Conservation (phyloP, 30 jellyfish, hydroid and myxozoan species). For the Chironex yamaguchii region DNA sequence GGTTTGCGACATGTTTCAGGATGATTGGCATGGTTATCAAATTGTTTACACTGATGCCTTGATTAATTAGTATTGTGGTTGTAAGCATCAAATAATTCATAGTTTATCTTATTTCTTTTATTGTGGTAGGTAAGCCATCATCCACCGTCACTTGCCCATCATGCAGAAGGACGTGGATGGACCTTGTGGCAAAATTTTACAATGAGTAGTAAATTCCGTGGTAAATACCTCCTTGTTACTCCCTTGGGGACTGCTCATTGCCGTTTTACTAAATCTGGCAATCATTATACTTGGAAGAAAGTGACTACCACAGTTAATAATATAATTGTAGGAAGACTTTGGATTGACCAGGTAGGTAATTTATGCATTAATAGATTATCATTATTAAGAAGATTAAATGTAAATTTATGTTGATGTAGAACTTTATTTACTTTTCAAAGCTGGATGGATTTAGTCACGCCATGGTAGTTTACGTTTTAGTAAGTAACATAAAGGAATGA, state of each 20-base stretch:
- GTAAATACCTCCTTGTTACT: constrained; percentile 88
- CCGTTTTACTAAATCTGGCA: constrained; percentile 92
- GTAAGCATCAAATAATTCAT: background rate
- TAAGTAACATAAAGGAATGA: no score
- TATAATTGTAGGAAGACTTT: constrained; percentile 96
- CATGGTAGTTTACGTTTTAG: no score
- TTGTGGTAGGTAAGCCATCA: constrained; percentile 94
- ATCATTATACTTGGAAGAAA: constrained; percentile 98
- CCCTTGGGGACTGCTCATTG: constrained; percentile 99
- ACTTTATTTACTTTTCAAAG: no score
- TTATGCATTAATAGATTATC: no score
- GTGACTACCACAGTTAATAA: constrained; percentile 95
- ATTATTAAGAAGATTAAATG: no score
- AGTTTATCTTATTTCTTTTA: background rate
- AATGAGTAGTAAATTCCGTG: constrained; percentile 98
- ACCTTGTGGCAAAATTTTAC: constrained; percentile 98
- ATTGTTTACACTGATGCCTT: no score
- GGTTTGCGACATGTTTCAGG: no score
- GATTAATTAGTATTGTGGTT: no score
- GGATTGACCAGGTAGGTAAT: constrained; percentile 97
- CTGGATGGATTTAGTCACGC: no score
- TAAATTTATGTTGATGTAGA: no score
- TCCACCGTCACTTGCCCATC: constrained; percentile 99
- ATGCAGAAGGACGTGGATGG: constrained; percentile 99
- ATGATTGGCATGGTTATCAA: no score